These are phyloP conservation scores for Lycopodina hypogea DNA, from an alignment of 37 sponge, comb jelly and placozoan species.

Conservation along the genomic window DNA sequence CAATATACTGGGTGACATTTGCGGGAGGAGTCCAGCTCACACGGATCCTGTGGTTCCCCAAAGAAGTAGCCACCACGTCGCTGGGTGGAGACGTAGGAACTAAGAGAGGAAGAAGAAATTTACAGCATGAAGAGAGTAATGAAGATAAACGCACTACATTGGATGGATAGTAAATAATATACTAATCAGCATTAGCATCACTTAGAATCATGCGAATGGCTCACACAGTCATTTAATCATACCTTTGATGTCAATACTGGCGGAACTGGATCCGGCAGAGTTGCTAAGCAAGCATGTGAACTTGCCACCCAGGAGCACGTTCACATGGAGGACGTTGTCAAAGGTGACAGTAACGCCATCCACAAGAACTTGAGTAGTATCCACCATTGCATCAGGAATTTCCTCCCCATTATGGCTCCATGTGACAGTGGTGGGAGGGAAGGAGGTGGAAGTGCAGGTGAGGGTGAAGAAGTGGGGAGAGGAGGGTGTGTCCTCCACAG, in stretches of 20 bases:
- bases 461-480: constrained; percentile 23
- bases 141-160: background rate
- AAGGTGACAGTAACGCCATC: constrained; percentile 8
- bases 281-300: constrained; percentile 30
- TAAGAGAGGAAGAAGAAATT: background rate
- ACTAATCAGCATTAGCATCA: background rate
- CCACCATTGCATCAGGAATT: background rate
- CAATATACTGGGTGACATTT: constrained; percentile 8
- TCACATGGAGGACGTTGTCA: constrained; percentile 29
- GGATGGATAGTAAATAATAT: background rate
- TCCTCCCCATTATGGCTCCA: constrained; percentile 39
- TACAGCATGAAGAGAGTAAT: background rate
- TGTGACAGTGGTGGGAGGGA: constrained; percentile 37
- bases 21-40: constrained; percentile 36
- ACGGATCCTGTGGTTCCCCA: constrained; percentile 17
- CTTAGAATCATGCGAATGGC: background rate
- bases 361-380: background rate
- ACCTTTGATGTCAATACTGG: constrained; percentile 13
- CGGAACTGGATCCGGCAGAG: background rate
- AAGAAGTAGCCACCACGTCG: background rate
- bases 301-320: constrained; percentile 11
- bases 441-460: constrained; percentile 31
- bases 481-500: constrained; percentile 18
- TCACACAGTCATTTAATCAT: too few species aligned
- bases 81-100: constrained; percentile 12